Evolutionary conservation across 2,888 invertebrate species (phyloP), one percentile per base, ranked within the genome.

Genomic region (Folsomia manolachei): DNA sequence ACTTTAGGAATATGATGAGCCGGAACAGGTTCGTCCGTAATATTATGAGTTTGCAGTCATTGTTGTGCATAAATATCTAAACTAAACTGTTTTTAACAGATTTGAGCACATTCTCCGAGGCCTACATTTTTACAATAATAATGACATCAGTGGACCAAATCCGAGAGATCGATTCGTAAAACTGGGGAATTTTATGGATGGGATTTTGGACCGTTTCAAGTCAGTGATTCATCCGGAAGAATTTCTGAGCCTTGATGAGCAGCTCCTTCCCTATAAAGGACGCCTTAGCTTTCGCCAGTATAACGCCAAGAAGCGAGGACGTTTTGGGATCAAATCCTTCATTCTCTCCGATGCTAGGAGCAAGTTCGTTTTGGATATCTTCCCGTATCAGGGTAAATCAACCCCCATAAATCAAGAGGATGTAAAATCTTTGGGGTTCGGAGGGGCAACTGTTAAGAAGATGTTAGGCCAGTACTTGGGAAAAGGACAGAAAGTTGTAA

Each of bases 301-400:
- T 39, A 71, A 70, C 9, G 71, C 74, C 1, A 27, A 19, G 1
- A 77, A 77, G 26, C 21, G 75, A 23, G 39, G 64, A 2, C 0
- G 77, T 25, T 75, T 70, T 64, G 77, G 73, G n/a, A 63, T 77
- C 1, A 77, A 77, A 65, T 62, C 70, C 18, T 74, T 75, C 53
- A 21, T 25, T 0, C n/a, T 75, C 1, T 69, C 60, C 23, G 76
- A 76, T 27, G 67, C 52, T 25, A 23, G 1, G 18, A 68, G 67
- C 21, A 52, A 23, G 9, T 24, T 51, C 18, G 19, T 71, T 1
- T 19, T 71, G 7, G n/a, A 51, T 21, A 1, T 68, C 19, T 23
- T 71, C 14, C 67, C 68, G 1, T 71, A 71, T n/a, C 67, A 68
- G 63, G 71, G 71, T 18, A 63, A 62, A 56, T 52, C 27, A 1